A percentile compares a stretch with the other conserved stretches of the same genome.
Evolutionary conservation across 2,113 vertebrate species (phyloP).

Genomic region (Phoxinus phoxinus): DNA sequence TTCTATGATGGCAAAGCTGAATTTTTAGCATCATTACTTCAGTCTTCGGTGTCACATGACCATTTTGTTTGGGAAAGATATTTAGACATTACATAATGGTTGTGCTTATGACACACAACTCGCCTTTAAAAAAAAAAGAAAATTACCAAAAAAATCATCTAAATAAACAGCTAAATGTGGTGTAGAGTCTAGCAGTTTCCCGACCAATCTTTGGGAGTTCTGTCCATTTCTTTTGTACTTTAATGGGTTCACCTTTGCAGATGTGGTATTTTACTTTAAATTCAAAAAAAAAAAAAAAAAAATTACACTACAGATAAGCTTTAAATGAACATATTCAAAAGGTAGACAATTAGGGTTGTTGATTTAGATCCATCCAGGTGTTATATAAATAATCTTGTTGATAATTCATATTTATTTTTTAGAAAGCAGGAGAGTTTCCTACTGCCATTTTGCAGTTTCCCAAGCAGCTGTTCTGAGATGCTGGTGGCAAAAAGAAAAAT

Average conservation of each 20-base stretch:
- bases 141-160: not conserved
- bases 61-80: not conserved
- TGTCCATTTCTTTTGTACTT: not conserved
- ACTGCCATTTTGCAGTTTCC: not conserved
- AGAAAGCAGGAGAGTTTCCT: conserved; percentile 13
- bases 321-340: not conserved
- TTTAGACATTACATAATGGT: too few species aligned
- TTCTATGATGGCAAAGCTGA: not conserved
- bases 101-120: too few species aligned
- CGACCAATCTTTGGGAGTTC: not conserved
- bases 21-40: not conserved
- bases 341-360: not conserved
- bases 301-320: not conserved
- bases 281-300: not conserved
- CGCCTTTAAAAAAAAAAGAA: too few species aligned
- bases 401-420: conserved; percentile 5
- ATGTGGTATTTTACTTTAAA: not conserved
- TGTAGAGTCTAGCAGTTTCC: not conserved
- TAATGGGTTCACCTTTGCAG: not conserved
- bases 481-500: not conserved
- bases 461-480: conserved; percentile 17
- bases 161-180: not conserved
- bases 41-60: not conserved
- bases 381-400: not conserved
- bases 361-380: conserved; percentile 6